Percentiles rank a stretch among this genome's conserved stretches.
These are phyloP conservation scores for Telenomus remus DNA, from an alignment of 1,140 invertebrate species.

Conservation along the genomic window DNA sequence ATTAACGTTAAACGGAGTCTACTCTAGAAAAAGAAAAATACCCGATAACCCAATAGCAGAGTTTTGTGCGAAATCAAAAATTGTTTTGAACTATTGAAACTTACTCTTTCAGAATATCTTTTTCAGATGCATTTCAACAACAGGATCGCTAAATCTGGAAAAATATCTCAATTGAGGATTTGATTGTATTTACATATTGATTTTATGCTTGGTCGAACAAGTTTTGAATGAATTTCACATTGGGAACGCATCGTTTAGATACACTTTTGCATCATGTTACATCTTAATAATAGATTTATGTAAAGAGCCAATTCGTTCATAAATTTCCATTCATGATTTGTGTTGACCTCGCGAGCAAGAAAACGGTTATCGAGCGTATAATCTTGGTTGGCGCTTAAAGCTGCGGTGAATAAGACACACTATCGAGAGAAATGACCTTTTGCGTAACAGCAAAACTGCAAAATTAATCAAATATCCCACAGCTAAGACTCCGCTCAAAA, in stretches of 20 bases:
- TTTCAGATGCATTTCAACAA: too few relatives aligned
- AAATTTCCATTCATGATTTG: slow-evolving; percentile 60
- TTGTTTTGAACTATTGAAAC: too few relatives aligned
- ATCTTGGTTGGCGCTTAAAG: slow-evolving; percentile 57
- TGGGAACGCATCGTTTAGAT: background rate
- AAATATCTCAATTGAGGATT: too few relatives aligned
- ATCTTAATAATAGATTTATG: slow-evolving; percentile 12
- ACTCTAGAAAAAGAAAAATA: background rate
- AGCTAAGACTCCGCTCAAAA: too few relatives aligned
- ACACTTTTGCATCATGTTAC: background rate
- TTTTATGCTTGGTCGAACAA: too few relatives aligned
- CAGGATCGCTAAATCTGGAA: too few relatives aligned
- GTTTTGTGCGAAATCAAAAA: background rate
- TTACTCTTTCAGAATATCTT: too few relatives aligned
- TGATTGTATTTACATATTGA: too few relatives aligned
- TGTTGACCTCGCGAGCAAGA: slow-evolving; percentile 48
- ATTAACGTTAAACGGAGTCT: slow-evolving; percentile 2
- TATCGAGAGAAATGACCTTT: slow-evolving; percentile 49
- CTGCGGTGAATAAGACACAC: slow-evolving; percentile 50
- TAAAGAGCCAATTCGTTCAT: slow-evolving; percentile 51
- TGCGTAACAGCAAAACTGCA: slow-evolving; percentile 8
- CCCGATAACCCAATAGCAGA: background rate
- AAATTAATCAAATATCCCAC: slow-evolving; percentile 6
- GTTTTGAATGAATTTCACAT: background rate
- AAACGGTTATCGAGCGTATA: slow-evolving; percentile 51